phyloP scores from a whole-genome alignment of 2,113 vertebrate species.

The Bubo bubo region DNA sequence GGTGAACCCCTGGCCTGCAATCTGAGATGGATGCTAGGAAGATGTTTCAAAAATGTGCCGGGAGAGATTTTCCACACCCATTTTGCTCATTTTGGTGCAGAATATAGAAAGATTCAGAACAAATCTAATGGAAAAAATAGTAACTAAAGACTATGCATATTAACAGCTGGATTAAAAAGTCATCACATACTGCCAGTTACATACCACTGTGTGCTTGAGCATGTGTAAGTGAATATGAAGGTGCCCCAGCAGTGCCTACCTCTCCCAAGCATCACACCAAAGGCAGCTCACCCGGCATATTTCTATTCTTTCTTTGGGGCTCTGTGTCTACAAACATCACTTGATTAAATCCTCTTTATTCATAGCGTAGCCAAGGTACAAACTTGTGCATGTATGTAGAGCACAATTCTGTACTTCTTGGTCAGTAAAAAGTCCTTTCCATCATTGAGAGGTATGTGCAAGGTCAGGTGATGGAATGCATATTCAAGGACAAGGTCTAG shows the following conservation, averaged over 20 bases:
- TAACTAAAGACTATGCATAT: not conserved
- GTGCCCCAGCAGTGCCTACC: not conserved
- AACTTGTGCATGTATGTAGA: not conserved
- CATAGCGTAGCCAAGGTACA: not conserved
- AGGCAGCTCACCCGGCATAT: not conserved
- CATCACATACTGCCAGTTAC: not conserved
- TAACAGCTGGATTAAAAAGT: not conserved
- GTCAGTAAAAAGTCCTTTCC: not conserved
- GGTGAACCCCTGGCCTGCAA: no score
- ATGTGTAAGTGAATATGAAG: not conserved
- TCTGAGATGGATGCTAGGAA: not conserved
- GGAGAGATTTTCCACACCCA: fast-evolving
- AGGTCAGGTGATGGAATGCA: not conserved
- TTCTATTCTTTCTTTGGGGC: not conserved
- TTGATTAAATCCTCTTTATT: not conserved
- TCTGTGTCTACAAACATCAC: not conserved
- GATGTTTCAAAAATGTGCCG: not conserved
- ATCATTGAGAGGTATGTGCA: not conserved
- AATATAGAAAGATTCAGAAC: not conserved
- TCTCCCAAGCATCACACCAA: not conserved
- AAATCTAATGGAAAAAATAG: not conserved
- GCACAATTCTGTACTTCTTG: not conserved
- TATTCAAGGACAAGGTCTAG: not conserved
- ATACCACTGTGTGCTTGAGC: not conserved
- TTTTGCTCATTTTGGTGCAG: not conserved